Percentiles rank a stretch among this genome's conserved stretches.
Conservation (phyloP, 1,140 invertebrate species). For the Pectinophora gossypiella region DNA sequence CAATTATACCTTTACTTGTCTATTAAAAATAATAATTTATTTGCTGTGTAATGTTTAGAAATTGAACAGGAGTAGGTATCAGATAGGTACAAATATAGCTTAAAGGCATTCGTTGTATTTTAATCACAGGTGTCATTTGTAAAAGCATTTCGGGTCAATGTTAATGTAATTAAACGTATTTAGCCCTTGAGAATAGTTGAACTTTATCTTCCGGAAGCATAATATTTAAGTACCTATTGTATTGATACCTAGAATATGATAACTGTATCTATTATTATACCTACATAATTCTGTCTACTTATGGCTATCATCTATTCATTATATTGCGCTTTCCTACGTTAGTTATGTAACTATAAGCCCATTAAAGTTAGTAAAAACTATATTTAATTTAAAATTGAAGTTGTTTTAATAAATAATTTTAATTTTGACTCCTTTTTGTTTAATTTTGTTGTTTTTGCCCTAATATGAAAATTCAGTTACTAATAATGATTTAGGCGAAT, state of each 20-base stretch:
- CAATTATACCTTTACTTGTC: conserved; percentile 14
- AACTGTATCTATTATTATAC: conserved; percentile 8
- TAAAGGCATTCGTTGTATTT: conserved; percentile 34
- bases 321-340: conserved; percentile 54
- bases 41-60: conserved; percentile 35
- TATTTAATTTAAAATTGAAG: conserved; percentile 67
- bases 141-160: conserved; percentile 50
- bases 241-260: conserved; percentile 53
- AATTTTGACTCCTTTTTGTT: conserved; percentile 65
- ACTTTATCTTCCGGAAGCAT: conserved; percentile 33
- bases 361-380: conserved; percentile 67
- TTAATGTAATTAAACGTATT: conserved; percentile 34
- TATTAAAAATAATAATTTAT: conserved; percentile 10
- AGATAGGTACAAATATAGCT: conserved; percentile 52
- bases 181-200: conserved; percentile 29
- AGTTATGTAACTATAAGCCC: conserved; percentile 56
- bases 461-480: too few species aligned
- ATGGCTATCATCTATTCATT: conserved; percentile 53
- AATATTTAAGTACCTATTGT: conserved; percentile 38
- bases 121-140: conserved; percentile 39
- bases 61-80: conserved; percentile 43
- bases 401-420: conserved; percentile 73
- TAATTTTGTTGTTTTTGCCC: conserved; percentile 24
- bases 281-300: conserved; percentile 41
- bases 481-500: too few species aligned